Conservation (phyloP, 2,888 invertebrate genomes). For the Hypselothyrea guttata region DNA sequence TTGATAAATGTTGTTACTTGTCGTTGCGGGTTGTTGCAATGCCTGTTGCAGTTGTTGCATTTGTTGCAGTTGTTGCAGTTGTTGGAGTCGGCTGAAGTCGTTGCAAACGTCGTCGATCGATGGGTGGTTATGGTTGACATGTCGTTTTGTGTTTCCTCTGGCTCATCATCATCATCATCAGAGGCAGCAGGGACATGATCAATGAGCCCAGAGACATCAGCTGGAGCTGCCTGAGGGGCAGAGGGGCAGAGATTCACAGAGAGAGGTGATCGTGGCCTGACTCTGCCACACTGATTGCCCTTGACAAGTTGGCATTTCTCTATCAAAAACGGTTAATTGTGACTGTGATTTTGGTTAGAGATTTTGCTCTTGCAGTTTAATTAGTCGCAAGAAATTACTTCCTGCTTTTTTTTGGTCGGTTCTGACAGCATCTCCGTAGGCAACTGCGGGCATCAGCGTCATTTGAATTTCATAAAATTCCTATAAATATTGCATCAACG, state of each 20-base stretch:
- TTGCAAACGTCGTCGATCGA: slow-evolving; percentile 66
- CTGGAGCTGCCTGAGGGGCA: not conserved
- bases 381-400: slow-evolving; percentile 54
- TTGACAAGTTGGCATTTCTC: slow-evolving; percentile 67
- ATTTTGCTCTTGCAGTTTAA: slow-evolving; percentile 37
- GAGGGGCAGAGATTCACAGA: not conserved
- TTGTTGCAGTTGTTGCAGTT: slow-evolving; percentile 31
- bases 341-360: slow-evolving; percentile 61
- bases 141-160: slow-evolving; percentile 67
- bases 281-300: slow-evolving; percentile 55
- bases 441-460: slow-evolving; percentile 39
- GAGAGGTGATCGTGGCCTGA: slow-evolving; percentile 41
- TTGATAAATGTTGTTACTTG: slow-evolving; percentile 78
- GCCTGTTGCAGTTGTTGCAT: slow-evolving; percentile 32
- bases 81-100: slow-evolving; percentile 21
- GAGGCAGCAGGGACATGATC: slow-evolving; percentile 52
- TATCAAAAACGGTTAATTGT: slow-evolving; percentile 64
- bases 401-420: too few species aligned
- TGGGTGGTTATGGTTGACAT: slow-evolving; percentile 79
- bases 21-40: slow-evolving; percentile 62
- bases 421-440: too few species aligned
- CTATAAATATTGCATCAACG: slow-evolving; percentile 48
- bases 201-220: slow-evolving; percentile 37
- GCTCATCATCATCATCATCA: slow-evolving; percentile 58
- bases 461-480: slow-evolving; percentile 68